Evolutionary conservation across 2,113 vertebrate species (phyloP), one percentile per base, ranked within the genome.

Genomic region (Megaptera novaeangliae): DNA sequence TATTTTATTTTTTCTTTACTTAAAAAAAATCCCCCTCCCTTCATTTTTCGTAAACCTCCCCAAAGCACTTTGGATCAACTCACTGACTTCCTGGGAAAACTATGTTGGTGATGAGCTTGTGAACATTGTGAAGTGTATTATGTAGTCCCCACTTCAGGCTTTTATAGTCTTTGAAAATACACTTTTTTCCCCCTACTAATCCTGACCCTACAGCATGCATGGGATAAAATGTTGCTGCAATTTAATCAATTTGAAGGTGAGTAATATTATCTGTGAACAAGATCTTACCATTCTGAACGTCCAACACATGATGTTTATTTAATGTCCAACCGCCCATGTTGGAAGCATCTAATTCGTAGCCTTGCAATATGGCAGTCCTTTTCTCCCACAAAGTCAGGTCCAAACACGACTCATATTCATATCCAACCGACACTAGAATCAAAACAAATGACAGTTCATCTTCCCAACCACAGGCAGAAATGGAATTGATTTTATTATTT

Each of bases 321-420:
- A 99, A 46, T 0, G 99, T 99, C 99, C 99, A 99, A 1, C 99
- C 99, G 31, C 99, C 99, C 99, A 99, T 99, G 98, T 99, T 99
- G 97, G 99, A 99, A 6, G 99, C 99, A 86, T 99, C 99, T 89
- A 99, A 96, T 83, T 99, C 99, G 59, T 99, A 99, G 82, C 99
- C 99, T 97, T 99, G 99, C 78, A 99, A 91, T 97, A 99, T 80
- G 7, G 99, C 99, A 0, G 99, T 99, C 90, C 99, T 98, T 98
- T 99, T 99, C 97, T 99, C 99, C 99, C 99, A 99, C 7, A 99
- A 99, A 69, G 99, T 99, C 94, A 99, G 99, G 97, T 99, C 99
- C 95, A 99, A 98, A 94, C 99, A 99, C 4, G 99, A 99, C 98
- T 99, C 99, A 49, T 99, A 99, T 95, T 99, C 99, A 8, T 99